phyloP scores from a whole-genome alignment of 2,797 vertebrate genomes.

The Menidia menidia region DNA sequence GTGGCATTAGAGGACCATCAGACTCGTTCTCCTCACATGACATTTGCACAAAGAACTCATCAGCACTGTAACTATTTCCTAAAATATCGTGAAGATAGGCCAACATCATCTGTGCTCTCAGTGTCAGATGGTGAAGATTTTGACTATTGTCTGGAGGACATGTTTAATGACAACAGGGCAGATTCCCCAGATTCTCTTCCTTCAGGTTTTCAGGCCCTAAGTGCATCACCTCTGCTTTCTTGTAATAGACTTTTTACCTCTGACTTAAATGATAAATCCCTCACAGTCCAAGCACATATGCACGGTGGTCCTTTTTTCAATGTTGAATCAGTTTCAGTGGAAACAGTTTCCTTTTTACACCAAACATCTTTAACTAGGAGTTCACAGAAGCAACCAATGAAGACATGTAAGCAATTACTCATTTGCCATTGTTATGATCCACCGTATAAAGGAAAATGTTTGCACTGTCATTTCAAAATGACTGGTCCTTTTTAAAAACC shows the following conservation, averaged over 20 bases:
- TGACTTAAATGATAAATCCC: constrained; percentile 32
- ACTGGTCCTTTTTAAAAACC: neutral
- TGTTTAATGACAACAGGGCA: neutral
- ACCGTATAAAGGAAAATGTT: constrained; percentile 41
- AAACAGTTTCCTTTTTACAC: fast-evolving
- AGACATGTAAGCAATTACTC: neutral
- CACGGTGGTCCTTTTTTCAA: neutral
- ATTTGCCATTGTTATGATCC: constrained; percentile 60
- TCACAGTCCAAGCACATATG: fast-evolving
- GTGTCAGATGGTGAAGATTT: constrained; percentile 12
- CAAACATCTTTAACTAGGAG: fast-evolving
- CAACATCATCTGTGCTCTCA: constrained; percentile 8
- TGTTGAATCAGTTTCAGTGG: fast-evolving
- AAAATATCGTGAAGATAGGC: neutral
- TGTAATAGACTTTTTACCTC: constrained; percentile 11
- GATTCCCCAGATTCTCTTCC: constrained; percentile 3
- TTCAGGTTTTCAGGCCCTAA: neutral
- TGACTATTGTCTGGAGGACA: neutral
- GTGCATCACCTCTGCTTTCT: fast-evolving
- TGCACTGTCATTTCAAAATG: neutral
- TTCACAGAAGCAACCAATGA: neutral
- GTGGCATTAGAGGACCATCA: neutral
- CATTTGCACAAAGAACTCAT: neutral
- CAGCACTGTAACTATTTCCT: constrained; percentile 21
- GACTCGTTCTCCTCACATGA: too few species aligned